phyloP scores from a whole-genome alignment of 2,797 vertebrate species.

The Phoeniculus purpureus region DNA sequence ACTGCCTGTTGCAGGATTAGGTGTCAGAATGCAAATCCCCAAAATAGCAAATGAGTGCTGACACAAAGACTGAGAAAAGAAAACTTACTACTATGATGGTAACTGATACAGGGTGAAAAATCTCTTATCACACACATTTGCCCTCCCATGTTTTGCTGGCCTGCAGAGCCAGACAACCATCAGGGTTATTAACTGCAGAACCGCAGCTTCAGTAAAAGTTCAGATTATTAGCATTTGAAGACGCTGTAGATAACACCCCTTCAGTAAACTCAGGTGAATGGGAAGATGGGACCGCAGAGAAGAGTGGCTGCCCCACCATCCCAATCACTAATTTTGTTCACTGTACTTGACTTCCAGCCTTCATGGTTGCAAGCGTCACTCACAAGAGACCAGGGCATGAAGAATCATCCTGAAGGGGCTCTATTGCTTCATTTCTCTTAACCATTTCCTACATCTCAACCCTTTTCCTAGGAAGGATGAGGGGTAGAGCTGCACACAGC shows the following conservation, averaged over 20 bases:
- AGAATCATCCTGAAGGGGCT: background rate
- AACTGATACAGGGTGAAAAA: background rate
- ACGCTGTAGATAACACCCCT: background rate
- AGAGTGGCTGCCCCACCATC: background rate
- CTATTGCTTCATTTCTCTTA: background rate
- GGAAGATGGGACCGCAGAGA: background rate
- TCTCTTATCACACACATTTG: background rate
- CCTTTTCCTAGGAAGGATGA: background rate
- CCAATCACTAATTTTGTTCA: background rate
- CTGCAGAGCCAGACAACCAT: background rate
- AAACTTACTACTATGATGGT: background rate
- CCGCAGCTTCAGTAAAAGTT: background rate
- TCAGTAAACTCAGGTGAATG: background rate
- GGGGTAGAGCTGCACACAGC: background rate
- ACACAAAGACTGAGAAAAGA: background rate
- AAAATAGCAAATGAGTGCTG: background rate
- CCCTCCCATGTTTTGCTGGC: background rate
- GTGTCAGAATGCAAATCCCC: background rate
- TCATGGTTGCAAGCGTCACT: background rate
- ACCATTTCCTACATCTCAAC: background rate
- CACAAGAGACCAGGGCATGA: background rate
- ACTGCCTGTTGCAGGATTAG: background rate
- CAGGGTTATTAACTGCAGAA: background rate
- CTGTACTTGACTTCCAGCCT: background rate
- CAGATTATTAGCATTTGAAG: background rate